These are phyloP conservation scores for Mya arenaria DNA, from an alignment of 1,140 invertebrate species.

Conservation along the genomic window DNA sequence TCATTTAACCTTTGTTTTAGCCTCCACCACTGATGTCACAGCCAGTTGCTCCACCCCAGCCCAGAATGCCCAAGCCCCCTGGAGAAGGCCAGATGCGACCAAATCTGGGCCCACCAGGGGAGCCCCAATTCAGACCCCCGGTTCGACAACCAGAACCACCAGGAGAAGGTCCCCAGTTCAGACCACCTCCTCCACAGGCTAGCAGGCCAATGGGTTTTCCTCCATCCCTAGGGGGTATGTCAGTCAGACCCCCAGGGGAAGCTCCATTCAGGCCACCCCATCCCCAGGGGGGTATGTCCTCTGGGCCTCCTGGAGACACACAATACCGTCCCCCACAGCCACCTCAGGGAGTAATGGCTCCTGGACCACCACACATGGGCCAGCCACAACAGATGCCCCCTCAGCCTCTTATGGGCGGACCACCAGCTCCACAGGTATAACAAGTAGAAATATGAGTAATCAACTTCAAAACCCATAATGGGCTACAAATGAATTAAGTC, in stretches of 20 bases:
- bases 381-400: conserved; percentile 13
- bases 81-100: conserved; percentile 7
- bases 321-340: neutral
- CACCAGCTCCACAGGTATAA: neutral
- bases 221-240: too few species aligned
- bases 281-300: neutral
- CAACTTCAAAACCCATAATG: too few species aligned
- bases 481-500: too few species aligned
- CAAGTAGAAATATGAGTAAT: too few species aligned
- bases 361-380: conserved; percentile 2
- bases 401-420: conserved; percentile 21
- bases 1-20: neutral
- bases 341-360: neutral
- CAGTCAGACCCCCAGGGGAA: too few species aligned
- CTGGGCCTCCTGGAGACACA: neutral
- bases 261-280: neutral
- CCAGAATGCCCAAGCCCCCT: neutral
- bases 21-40: conserved; percentile 13
- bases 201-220: neutral
- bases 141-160: too few species aligned
- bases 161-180: too few species aligned
- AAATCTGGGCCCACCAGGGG: neutral
- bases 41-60: neutral
- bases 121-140: conserved; percentile 4
- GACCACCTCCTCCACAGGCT: conserved; percentile 15